Conservation (phyloP, 2,888 invertebrate species). For the Serrognathus titanus region DNA sequence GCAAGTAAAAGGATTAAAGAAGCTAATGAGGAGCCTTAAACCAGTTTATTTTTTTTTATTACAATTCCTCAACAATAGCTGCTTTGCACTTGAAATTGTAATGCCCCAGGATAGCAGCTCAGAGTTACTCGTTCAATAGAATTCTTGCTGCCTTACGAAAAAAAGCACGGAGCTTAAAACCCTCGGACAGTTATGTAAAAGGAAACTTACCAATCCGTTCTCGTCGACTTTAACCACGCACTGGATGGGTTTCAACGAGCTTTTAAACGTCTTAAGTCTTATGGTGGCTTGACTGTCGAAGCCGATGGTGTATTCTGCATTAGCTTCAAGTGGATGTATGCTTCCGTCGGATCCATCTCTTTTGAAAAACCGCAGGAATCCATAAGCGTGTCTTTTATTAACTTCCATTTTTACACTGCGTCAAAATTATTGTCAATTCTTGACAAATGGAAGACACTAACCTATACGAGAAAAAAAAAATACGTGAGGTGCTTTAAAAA, state of each 20-base stretch:
- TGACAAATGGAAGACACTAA: too few species aligned
- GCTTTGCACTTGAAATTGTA: too few species aligned
- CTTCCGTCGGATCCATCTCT: conserved; percentile 17
- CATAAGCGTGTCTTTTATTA: neutral
- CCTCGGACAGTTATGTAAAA: too few species aligned
- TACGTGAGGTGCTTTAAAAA: too few species aligned
- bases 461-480: too few species aligned
- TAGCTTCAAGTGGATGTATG: conserved; percentile 15
- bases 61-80: too few species aligned
- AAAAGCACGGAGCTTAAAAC: too few species aligned
- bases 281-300: conserved; percentile 24
- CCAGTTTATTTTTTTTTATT: neutral
- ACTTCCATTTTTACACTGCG: neutral
- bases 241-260: conserved; percentile 19
- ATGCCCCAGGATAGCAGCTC: too few species aligned
- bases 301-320: conserved; percentile 26
- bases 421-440: too few species aligned
- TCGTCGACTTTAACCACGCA: conserved; percentile 24
- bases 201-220: conserved; percentile 28
- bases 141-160: too few species aligned
- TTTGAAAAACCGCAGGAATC: conserved; percentile 21
- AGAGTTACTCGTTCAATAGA: too few species aligned
- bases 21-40: conserved; percentile 34
- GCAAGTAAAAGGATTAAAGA: conserved; percentile 41
- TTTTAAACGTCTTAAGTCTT: conserved; percentile 24